A percentile compares a stretch with the other conserved stretches of the same genome.
These are phyloP conservation scores for Chloroclysta siterata DNA, from an alignment of 2,888 invertebrate genomes.

Conservation along the genomic window DNA sequence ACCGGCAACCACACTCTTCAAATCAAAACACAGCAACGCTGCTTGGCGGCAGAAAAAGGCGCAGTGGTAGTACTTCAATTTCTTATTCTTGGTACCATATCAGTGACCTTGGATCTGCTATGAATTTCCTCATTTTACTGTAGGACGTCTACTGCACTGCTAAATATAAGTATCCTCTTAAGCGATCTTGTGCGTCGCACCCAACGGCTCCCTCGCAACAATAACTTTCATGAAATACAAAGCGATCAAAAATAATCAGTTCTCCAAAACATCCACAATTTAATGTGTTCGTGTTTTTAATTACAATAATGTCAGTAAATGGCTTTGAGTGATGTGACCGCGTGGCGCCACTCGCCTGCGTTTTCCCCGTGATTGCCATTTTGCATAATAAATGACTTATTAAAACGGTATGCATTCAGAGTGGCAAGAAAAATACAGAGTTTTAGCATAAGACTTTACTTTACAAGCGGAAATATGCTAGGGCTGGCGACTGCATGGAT, in stretches of 20 bases:
- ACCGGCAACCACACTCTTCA: no score
- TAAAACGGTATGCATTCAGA: conserved; percentile 39
- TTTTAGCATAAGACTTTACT: conserved; percentile 33
- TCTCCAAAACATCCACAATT: background rate
- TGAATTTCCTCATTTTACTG: no score
- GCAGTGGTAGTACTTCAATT: no score
- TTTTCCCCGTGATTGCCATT: conserved; percentile 35
- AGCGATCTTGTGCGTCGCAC: no score
- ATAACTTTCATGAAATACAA: no score
- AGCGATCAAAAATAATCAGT: no score
- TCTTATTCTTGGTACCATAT: no score
- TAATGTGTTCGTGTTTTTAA: background rate
- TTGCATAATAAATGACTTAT: conserved; percentile 43
- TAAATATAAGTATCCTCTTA: background rate
- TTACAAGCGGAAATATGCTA: conserved; percentile 22
- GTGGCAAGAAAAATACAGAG: conserved; percentile 39
- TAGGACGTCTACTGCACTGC: background rate
- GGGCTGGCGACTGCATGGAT: conserved; percentile 10
- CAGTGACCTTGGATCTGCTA: no score
- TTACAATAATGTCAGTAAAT: background rate
- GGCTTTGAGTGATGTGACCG: background rate
- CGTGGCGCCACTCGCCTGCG: conserved; percentile 23
- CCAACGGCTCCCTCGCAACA: no score
- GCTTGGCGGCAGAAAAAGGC: no score
- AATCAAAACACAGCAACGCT: no score